phyloP scores from a whole-genome alignment of 2,888 invertebrate genomes.

The Dryadula phaetusa region DNA sequence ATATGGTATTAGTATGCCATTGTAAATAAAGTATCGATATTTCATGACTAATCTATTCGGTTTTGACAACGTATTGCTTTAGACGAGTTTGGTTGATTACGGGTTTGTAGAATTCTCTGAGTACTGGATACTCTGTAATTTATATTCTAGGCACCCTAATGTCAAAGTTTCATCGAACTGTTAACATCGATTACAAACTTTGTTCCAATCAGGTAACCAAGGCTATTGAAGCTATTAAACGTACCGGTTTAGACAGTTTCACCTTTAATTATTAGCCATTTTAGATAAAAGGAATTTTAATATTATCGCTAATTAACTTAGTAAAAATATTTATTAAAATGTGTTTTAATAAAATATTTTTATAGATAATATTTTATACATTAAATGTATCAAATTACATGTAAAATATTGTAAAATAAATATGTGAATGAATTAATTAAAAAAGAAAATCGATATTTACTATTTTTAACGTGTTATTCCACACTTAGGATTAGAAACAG shows the following conservation, averaged over 20 bases:
- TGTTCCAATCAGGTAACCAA: constrained; percentile 41
- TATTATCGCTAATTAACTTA: background rate
- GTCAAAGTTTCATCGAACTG: constrained; percentile 49
- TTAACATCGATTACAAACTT: constrained; percentile 59
- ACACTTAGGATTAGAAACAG: too few species aligned
- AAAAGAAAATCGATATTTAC: too few species aligned
- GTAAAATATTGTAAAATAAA: too few species aligned
- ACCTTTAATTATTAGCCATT: constrained; percentile 12
- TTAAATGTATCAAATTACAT: background rate
- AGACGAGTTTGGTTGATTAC: constrained; percentile 20
- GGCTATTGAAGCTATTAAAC: constrained; percentile 53
- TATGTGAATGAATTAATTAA: too few species aligned
- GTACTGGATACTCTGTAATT: constrained; percentile 36
- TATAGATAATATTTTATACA: background rate
- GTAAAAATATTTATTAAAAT: background rate
- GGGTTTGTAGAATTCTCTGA: background rate
- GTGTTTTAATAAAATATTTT: background rate
- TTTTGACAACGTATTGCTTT: background rate
- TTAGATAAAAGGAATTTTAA: background rate
- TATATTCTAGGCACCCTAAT: constrained; percentile 38
- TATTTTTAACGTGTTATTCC: too few species aligned
- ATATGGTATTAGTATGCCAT: background rate
- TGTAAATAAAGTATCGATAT: background rate
- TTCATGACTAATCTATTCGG: background rate
- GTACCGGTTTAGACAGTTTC: constrained; percentile 11